A percentile compares a stretch with the other conserved stretches of the same genome.
These are phyloP conservation scores for Anser cygnoides DNA, from an alignment of 2,113 vertebrate species.

Conservation along the genomic window DNA sequence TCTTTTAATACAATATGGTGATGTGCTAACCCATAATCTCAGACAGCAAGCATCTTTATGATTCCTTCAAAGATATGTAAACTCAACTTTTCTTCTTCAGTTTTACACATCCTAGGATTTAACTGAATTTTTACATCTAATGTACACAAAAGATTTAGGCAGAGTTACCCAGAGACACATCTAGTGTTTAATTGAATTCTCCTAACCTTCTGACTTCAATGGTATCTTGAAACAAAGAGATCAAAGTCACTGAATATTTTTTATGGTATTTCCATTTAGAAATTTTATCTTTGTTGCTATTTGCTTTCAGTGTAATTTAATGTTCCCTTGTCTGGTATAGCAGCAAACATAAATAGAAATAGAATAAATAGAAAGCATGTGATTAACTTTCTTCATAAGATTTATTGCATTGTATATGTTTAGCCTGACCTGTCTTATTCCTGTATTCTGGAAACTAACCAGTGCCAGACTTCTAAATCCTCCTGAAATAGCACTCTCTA, in stretches of 20 bases:
- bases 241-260: background rate
- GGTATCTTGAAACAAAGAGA: slow-evolving; percentile 11
- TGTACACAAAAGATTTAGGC: background rate
- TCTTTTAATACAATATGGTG: background rate
- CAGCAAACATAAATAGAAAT: slow-evolving; percentile 56
- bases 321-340: background rate
- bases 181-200: background rate
- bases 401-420: slow-evolving; percentile 47
- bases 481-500: slow-evolving; percentile 43
- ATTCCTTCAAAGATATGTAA: background rate
- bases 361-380: slow-evolving; percentile 24
- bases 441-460: slow-evolving; percentile 48
- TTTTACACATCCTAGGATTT: background rate
- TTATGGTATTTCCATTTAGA: background rate
- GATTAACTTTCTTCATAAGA: slow-evolving; percentile 34
- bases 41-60: background rate
- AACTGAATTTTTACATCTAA: background rate
- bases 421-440: slow-evolving; percentile 46
- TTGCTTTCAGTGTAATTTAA: slow-evolving; percentile 58
- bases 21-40: background rate
- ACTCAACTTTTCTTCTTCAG: background rate
- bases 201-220: background rate
- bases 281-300: slow-evolving; percentile 51
- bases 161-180: background rate
- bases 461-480: slow-evolving; percentile 42